These are phyloP conservation scores for Harpalus rubripes DNA, from an alignment of 2,888 invertebrate genomes.

Conservation along the genomic window DNA sequence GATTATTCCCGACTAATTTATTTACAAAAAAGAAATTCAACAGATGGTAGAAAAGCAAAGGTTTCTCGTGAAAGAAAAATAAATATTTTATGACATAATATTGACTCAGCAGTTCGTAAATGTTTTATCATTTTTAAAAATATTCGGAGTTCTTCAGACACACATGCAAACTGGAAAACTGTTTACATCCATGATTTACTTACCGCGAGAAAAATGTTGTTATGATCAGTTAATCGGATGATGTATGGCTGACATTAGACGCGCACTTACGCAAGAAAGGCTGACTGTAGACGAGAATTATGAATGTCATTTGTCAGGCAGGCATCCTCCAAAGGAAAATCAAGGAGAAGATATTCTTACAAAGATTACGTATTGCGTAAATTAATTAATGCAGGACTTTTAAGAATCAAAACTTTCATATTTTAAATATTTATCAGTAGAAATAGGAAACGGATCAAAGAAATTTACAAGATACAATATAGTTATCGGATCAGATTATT, in stretches of 20 bases:
- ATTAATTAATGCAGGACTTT: slow-evolving; percentile 16
- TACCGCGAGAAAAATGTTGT: background rate
- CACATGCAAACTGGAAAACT: background rate
- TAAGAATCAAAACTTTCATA: background rate
- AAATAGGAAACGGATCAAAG: too few relatives aligned
- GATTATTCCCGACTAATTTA: slow-evolving; percentile 26
- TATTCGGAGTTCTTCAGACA: background rate
- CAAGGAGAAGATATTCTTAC: slow-evolving; percentile 1
- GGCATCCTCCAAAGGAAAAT: slow-evolving; percentile 4
- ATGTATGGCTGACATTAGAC: background rate
- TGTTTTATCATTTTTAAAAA: slow-evolving; percentile 8
- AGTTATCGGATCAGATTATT: too few relatives aligned
- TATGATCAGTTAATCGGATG: slow-evolving; percentile 15
- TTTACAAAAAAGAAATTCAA: slow-evolving; percentile 46
- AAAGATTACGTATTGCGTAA: slow-evolving; percentile 6
- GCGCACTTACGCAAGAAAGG: slow-evolving; percentile 15
- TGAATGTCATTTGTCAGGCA: slow-evolving; percentile 26
- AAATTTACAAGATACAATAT: too few relatives aligned
- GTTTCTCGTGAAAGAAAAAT: slow-evolving; percentile 20
- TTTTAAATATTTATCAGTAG: too few relatives aligned
- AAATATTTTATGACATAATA: slow-evolving; percentile 38
- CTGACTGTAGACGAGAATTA: slow-evolving; percentile 19
- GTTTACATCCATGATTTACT: slow-evolving; percentile 12
- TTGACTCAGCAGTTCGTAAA: slow-evolving; percentile 15
- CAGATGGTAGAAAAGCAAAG: slow-evolving; percentile 30